Evolutionary conservation across 2,113 vertebrate genomes (phyloP).

Genomic region (Tenebrosternarchus preto): DNA sequence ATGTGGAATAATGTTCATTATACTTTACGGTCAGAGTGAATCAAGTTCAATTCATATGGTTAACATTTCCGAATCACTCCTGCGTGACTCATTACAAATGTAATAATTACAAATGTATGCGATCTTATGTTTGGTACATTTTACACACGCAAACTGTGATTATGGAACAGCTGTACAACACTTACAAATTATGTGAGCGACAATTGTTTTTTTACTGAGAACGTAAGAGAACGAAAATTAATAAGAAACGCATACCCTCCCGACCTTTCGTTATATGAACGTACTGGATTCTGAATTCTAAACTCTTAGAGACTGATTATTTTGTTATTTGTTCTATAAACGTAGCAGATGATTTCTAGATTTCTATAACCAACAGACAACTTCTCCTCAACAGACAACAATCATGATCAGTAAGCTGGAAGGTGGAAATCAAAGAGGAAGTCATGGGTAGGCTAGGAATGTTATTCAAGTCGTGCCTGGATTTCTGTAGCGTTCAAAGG

Average conservation of each 20-base stretch:
- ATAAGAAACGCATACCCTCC: constrained; percentile 3
- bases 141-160: background rate
- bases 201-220: too few relatives aligned
- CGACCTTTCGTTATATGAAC: background rate
- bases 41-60: background rate
- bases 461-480: too few relatives aligned
- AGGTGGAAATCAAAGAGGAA: too few relatives aligned
- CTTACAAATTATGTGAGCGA: too few relatives aligned
- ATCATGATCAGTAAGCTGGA: too few relatives aligned
- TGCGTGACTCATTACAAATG: background rate
- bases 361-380: too few relatives aligned
- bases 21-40: background rate
- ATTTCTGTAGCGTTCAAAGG: too few relatives aligned
- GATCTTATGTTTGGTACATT: background rate
- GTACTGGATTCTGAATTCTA: background rate
- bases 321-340: background rate
- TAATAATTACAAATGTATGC: background rate
- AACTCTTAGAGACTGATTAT: background rate
- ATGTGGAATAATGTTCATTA: background rate
- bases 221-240: background rate
- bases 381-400: too few relatives aligned
- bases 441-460: too few relatives aligned
- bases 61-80: background rate
- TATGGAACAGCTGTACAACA: too few relatives aligned
- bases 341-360: background rate